Evolutionary conservation across 2,797 vertebrate genomes (phyloP), one percentile per base, ranked within the genome.

Genomic region (Notolabrus celidotus): DNA sequence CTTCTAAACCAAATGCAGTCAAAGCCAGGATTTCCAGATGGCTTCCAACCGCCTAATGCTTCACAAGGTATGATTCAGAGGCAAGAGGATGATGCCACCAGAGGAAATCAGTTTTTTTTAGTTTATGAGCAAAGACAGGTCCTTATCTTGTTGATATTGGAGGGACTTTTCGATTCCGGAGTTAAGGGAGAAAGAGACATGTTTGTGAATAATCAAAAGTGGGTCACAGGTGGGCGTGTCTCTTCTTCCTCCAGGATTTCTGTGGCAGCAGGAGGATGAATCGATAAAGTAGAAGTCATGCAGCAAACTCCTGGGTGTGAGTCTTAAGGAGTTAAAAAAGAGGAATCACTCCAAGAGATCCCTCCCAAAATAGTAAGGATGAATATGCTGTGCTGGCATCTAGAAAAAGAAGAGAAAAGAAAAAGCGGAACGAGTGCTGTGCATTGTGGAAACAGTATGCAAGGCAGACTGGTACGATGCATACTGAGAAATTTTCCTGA

Each of bases 71-170:
- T 71, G 73, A 78, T 65, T 71, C 50, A 53, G 65, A 71, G 53
- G 64, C 61, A 61, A 69, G 73, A 79, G 34, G 33, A 76, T 69
- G 65, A 49, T 46, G 62, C 43, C 67, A 68, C 69, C 47, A 23
- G 33, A 65, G 50, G 41, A 68, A 78, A 71, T 59, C 0, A 8
- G 25, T 51, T 71, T 74, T 54, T 50, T 54, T 59, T 45, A 47
- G 54, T 56, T 49, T 41, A 4, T 43, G 8, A 57, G 49, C 25
- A 61, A 63, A 76, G 47, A 53, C 27, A 23, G 11, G 38, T 45
- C 25, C 12, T 67, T 63, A 71, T 50, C 33, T 53, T 54, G 43
- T 14, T 65, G 43, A 59, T 63, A n/a, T 8, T 33, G 39, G 34
- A 67, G 38, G 33, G 52, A 52, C 25, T 31, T 25, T 55, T 27